Conservation (phyloP, 2,888 invertebrate genomes). For the Andrena flavipes region DNA sequence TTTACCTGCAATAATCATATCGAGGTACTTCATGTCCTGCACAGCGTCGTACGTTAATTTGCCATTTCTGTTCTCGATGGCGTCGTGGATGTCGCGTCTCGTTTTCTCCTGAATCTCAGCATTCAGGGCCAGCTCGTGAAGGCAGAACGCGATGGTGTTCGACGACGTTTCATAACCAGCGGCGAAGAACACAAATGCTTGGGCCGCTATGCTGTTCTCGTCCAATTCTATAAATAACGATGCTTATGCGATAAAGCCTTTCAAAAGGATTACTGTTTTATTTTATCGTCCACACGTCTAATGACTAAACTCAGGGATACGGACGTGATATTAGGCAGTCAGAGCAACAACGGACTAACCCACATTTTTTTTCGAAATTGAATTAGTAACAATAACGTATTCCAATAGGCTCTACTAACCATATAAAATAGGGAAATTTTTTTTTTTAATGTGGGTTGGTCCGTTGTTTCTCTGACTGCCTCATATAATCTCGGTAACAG, state of each 20-base stretch:
- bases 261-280: neutral
- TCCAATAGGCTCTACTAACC: too few species aligned
- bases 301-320: neutral
- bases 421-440: too few species aligned
- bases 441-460: too few species aligned
- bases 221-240: slow-evolving; percentile 74
- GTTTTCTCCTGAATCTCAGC: slow-evolving; percentile 78
- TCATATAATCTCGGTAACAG: neutral
- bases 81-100: slow-evolving; percentile 77
- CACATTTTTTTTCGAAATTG: too few species aligned
- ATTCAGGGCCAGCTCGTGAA: slow-evolving; percentile 81
- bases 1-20: slow-evolving; percentile 81
- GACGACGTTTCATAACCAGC: slow-evolving; percentile 83
- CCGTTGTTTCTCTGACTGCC: too few species aligned
- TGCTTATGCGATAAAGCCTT: slow-evolving; percentile 13
- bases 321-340: too few species aligned
- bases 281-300: slow-evolving; percentile 3
- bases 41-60: slow-evolving; percentile 81
- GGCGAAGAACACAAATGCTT: slow-evolving; percentile 82
- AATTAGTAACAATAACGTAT: too few species aligned
- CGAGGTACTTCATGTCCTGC: slow-evolving; percentile 82
- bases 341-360: too few species aligned
- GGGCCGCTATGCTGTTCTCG: slow-evolving; percentile 81
- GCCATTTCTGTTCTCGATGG: slow-evolving; percentile 72
- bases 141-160: slow-evolving; percentile 81